Evolutionary conservation across 1,140 invertebrate genomes (phyloP), one percentile per base, ranked within the genome.

Genomic region (Acromyrmex charruanus): DNA sequence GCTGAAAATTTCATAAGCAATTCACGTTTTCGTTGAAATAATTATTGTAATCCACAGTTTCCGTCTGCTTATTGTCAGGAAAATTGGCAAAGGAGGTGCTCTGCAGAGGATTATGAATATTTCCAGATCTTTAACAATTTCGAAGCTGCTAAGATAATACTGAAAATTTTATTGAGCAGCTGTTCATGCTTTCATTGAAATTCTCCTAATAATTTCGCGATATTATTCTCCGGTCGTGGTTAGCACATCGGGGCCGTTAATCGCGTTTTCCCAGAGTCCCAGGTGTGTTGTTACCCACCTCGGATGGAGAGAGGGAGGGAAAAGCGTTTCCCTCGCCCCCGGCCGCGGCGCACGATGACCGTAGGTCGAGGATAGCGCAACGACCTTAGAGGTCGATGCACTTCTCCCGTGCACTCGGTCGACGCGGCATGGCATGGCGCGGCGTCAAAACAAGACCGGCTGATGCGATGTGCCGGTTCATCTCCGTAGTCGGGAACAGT

Each of bases 361-460:
- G 82, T 77, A 79, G 82, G 82, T 85, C 71, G 75, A 85, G 72
- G 74, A 85, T 85, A 85, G 82, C 82, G 74, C 82, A 85, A 93
- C 93, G 94, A 95, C 94, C 94, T 95, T 95, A 94, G 93, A 95
- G 95, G 95, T 95, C 95, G 94, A 95, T 95, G 95, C 93, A 94
- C 94, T 90, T 90, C 87, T 79, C 89, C 68, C 86, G 74, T 58
- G 35, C 79, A 81, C 51, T 84, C 80, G 44, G 39, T 81, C 39
- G 69, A 18, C 79, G 31, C 63, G 63, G 77, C 49, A 51, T 4
- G 31, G 61, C 28, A 63, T 58, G 88, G 66, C 87, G 44, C 81
- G 90, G 93, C 94, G 94, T 95, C 94, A 95, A 95, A 95, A 95
- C 94, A 94, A 94, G 93, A 93, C 94, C 90, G 90, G 85, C 89